Evolutionary conservation across 2,113 vertebrate species (phyloP), one percentile per base, ranked within the genome.

Genomic region (Oreochromis tanganicae): DNA sequence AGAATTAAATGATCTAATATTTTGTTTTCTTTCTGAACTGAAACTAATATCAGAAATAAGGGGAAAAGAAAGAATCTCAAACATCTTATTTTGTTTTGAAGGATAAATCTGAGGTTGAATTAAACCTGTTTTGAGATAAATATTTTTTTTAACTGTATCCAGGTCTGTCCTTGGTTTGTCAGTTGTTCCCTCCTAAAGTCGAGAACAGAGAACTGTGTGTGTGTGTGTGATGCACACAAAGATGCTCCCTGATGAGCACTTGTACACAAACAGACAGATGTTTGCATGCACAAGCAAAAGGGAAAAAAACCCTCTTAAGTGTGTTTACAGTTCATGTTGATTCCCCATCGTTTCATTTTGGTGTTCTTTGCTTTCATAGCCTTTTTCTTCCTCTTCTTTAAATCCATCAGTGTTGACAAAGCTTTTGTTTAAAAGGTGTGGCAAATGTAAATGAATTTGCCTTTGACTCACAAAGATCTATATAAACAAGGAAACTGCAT

Each of bases 181-280:
- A 73, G 41, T 73, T 46, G 41, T 78, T 78, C 16, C 24, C 17
- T 34, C 27, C 43, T 52, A 52, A 78, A 52, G 73, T 52, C 27
- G 1, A 78, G 73, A 78, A 50, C 4, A 78, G 27, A 50, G 73
- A 78, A 50, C 27, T 56, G 68, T 16, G 79, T 27, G 41, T 32
- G 56, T 5, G 81, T 27, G 68, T 83, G 61, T 93, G 95, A 96
- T 95, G 96, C 95, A 96, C 96, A 96, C 95, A 97, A 95, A 95
- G 93, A 94, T 90, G 92, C 94, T 95, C 95, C 96, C 96, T 29
- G 75, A 24, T 83, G 93, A 90, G 89, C 63, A 48, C 81, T 50
- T 80, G 52, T 56, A 84, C 57, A 91, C 84, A 94, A 88, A 91
- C 87, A 68, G 17, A 85, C 7, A 2, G 27, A 6, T 75, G 86